Base-by-base conservation (phyloP, 2,113 vertebrate genomes). In the Thryonomys swinderianus region DNA sequence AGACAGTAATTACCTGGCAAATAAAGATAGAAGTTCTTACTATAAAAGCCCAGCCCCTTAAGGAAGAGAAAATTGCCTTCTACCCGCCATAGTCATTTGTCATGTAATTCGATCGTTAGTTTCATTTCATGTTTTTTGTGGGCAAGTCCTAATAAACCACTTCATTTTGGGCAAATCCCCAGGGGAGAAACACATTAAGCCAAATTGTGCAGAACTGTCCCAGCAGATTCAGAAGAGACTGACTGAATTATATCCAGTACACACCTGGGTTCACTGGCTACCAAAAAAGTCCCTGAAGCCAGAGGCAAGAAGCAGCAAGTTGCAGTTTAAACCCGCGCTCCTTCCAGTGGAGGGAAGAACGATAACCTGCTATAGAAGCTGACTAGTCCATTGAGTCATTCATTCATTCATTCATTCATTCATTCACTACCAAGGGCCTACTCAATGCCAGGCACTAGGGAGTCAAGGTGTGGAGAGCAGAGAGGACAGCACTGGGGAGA, bases 1-100 rank as follows among this genome's bases (percentile, higher is more conserved):
- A 67, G 85, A 91, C 67, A 86, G 93, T 94, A 95, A 97, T 96
- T 97, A 96, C 95, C 93, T 97, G 93, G 97, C 94, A 97, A 97
- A 98, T 95, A 95, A 97, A 96, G 93, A 88, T 0, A 96, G 93
- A 96, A 94, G 85, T 84, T 87, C 91, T 73, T 92, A 83, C 88
- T 96, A 94, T 91, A 96, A 96, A 51, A 91, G 91, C 94, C 80
- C 86, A 94, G 66, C 34, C 92, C 95, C 84, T 87, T 90, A 96
- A 97, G 84, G 89, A 92, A 97, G 84, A 95, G 94, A 97, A 96
- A 96, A 97, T 82, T 94, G 76, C 87, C 73, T 80, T 94, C 76
- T 89, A 78, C 48, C 85, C 69, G 73, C 82, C 57, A 55, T 2
- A 94, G 85, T 89, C 74, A 87, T 97, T 96, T 96, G 96, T 96